These are phyloP conservation scores for Trimorus sp. DNA, from an alignment of 2,888 invertebrate species.

Conservation along the genomic window DNA sequence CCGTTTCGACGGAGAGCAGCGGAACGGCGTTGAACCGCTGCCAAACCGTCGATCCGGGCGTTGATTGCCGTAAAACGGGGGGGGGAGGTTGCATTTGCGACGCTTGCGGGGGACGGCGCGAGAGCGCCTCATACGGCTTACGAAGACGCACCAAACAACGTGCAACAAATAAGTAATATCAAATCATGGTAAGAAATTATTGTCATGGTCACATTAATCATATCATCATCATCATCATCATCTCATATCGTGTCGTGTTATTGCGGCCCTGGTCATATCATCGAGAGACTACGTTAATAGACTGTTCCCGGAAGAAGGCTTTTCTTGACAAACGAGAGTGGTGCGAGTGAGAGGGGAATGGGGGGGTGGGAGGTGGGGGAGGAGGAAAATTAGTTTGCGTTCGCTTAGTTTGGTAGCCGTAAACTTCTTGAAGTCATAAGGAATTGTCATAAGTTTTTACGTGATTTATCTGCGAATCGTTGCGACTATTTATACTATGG, in stretches of 20 bases:
- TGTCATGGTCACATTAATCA: slow-evolving; percentile 79
- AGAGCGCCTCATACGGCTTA: slow-evolving; percentile 78
- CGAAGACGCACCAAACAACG: slow-evolving; percentile 81
- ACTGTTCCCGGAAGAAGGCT: slow-evolving; percentile 35
- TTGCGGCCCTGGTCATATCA: slow-evolving; percentile 75
- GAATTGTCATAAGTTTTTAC: too few relatives aligned
- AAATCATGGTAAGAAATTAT: slow-evolving; percentile 78
- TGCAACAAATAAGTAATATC: slow-evolving; percentile 80
- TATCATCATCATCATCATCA: slow-evolving; percentile 73
- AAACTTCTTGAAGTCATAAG: too few relatives aligned
- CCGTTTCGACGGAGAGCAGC: too few relatives aligned
- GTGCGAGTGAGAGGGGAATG: slow-evolving; percentile 27
- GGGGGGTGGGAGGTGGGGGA: not conserved
- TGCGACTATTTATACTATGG: too few relatives aligned
- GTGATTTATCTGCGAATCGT: too few relatives aligned
- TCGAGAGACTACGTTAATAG: slow-evolving; percentile 63
- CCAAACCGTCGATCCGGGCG: slow-evolving; percentile 25
- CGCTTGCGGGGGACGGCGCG: slow-evolving; percentile 72
- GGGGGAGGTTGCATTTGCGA: slow-evolving; percentile 45
- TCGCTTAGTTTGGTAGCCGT: too few relatives aligned
- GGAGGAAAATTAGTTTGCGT: not conserved
- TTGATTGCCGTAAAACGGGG: slow-evolving; percentile 11
- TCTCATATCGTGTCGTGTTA: slow-evolving; percentile 76
- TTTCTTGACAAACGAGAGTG: not conserved
- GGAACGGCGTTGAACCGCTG: slow-evolving; percentile 24